These are phyloP conservation scores for Carapus acus DNA, from an alignment of 2,797 vertebrate genomes.

Conservation along the genomic window DNA sequence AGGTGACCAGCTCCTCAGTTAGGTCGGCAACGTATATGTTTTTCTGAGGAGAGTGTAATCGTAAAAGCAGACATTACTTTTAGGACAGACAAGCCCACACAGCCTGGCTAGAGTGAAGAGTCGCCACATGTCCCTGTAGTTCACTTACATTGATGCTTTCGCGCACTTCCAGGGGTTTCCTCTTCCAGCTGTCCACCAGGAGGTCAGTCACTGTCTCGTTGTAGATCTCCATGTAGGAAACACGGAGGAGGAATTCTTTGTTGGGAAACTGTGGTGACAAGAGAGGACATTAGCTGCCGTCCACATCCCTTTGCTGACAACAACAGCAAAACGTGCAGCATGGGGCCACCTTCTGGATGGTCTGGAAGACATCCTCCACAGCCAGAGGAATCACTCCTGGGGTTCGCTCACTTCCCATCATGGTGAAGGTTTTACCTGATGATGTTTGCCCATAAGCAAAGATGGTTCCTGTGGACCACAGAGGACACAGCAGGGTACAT, in stretches of 20 bases:
- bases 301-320: neutral
- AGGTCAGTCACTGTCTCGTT: conserved; percentile 93
- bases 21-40: conserved; percentile 88
- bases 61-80: neutral
- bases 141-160: conserved; percentile 85
- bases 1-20: conserved; percentile 86
- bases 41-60: conserved; percentile 70
- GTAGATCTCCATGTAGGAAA: conserved; percentile 99
- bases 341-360: conserved; percentile 86
- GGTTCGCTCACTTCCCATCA: conserved; percentile 81
- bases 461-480: conserved; percentile 79
- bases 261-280: conserved; percentile 75
- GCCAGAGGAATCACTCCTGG: conserved; percentile 87
- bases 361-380: conserved; percentile 86
- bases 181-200: conserved; percentile 84
- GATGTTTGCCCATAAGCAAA: conserved; percentile 97
- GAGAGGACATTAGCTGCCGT: neutral
- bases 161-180: conserved; percentile 88
- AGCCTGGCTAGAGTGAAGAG: too few relatives aligned
- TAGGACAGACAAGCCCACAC: too few relatives aligned
- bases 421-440: conserved; percentile 95
- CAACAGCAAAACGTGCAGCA: too few relatives aligned
- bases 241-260: conserved; percentile 90
- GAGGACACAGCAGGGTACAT: neutral
- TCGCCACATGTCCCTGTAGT: too few relatives aligned